Base-by-base conservation (phyloP, 2,888 invertebrate species). In the Latheticus oryzae region DNA sequence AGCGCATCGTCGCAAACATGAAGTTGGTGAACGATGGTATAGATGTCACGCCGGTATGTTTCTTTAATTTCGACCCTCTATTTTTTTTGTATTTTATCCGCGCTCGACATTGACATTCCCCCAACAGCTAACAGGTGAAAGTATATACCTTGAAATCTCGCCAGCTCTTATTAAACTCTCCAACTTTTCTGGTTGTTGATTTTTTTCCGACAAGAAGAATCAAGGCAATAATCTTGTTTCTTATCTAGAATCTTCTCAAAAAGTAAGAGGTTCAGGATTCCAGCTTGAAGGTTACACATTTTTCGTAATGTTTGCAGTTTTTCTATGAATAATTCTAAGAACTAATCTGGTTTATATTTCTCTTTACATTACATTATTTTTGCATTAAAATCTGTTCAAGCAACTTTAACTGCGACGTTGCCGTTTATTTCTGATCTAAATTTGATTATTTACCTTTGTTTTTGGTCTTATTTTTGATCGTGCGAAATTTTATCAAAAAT, bases 311-410 rank as follows among this genome's bases (percentile, higher is more conserved):
- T 32, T 35, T 28, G 37, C 50, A 50, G n/a, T 38, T 38, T 51
- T 28, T 17, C 2, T 17, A 50, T 37, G 37, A 50, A 47, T 42
- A 45, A 47, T 56, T 56, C 40, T 38, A 42, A 50, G 56, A 56
- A 56, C 28, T 7, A 42, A 56, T 56, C 56, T 56, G 43, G 50
- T 50, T 56, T 35, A 37, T 23, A 50, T 56, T 50, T 56, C 50
- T 40, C 42, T 35, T 43, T 50, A 50, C 56, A 50, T 43, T 35
- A 47, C 55, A 56, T 50, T 56, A 48, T 45, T 54, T 54, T 38
- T 45, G 37, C 47, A 37, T 48, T 56, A 56, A 45, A 56, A 56
- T 56, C 48, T 56, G 54, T 54, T 35, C 54, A 54, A 16, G 54
- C 45, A 47, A 54, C 45, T 54, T 45, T 54, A 42, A 54, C 43